Conservation (phyloP, 2,888 invertebrate genomes). For the Silvanus unidentatus region DNA sequence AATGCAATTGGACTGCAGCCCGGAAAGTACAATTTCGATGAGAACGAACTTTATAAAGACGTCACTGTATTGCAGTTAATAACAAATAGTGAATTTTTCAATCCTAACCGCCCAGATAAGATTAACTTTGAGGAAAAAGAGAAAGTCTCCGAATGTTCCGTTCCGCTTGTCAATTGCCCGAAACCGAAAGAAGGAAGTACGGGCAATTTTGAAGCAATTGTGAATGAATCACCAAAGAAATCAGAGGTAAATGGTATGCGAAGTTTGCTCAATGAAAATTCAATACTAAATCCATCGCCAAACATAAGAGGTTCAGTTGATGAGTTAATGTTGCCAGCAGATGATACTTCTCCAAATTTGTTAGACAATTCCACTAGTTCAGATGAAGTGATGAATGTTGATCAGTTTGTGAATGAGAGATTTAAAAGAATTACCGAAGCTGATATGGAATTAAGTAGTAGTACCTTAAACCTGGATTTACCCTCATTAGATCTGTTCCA, state of each 20-base stretch:
- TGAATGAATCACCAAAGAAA: constrained; percentile 1
- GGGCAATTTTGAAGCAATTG: no score
- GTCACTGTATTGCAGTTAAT: constrained; percentile 33
- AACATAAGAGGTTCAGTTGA: constrained; percentile 32
- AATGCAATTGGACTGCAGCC: constrained; percentile 36
- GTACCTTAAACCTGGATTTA: constrained; percentile 37
- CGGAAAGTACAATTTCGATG: constrained; percentile 39
- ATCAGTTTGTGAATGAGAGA: constrained; percentile 45
- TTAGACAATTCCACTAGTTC: constrained; percentile 41
- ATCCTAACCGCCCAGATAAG: constrained; percentile 12
- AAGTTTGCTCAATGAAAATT: constrained; percentile 31
- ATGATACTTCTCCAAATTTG: constrained; percentile 32
- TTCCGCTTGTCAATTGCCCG: no score
- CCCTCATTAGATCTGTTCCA: constrained; percentile 41
- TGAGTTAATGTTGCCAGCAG: constrained; percentile 37
- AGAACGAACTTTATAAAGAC: constrained; percentile 37
- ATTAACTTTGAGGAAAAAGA: neutral
- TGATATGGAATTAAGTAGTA: constrained; percentile 33
- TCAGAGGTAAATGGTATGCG: neutral
- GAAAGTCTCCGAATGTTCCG: no score
- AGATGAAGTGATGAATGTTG: constrained; percentile 45
- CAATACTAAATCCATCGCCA: constrained; percentile 27
- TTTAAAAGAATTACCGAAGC: constrained; percentile 43
- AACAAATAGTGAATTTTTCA: constrained; percentile 32
- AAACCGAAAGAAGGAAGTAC: no score